A percentile compares a stretch with the other conserved stretches of the same genome.
Conservation (phyloP, 2,888 invertebrate species). For the Acanthococcus lagerstroemiae region DNA sequence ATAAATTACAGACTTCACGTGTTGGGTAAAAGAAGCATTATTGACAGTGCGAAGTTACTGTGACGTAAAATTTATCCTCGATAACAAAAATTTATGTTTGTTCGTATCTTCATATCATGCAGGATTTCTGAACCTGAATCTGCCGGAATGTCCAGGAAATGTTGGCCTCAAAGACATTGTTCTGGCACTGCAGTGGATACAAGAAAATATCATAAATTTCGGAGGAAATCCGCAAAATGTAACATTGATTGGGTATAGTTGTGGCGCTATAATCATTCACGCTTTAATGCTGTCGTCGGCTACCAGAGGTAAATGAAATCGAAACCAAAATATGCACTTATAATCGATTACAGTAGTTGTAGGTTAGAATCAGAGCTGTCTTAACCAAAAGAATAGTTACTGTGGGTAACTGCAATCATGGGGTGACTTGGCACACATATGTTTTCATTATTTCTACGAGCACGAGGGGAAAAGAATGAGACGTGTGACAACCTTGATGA, state of each 20-base stretch:
- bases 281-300: not conserved
- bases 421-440: no score
- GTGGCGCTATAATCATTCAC: constrained; percentile 10
- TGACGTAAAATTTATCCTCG: not conserved
- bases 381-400: no score
- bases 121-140: constrained; percentile 18
- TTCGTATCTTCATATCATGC: no score
- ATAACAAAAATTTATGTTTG: no score
- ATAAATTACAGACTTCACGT: constrained; percentile 5
- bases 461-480: no score
- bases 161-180: constrained; percentile 16
- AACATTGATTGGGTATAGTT: constrained; percentile 1
- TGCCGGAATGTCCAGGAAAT: constrained; percentile 5
- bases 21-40: constrained; percentile 15
- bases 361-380: no score
- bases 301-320: not conserved
- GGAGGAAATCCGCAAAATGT: constrained; percentile 8
- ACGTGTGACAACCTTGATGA: no score
- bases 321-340: no score
- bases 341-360: no score
- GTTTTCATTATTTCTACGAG: no score
- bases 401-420: no score
- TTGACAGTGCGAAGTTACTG: no score
- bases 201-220: constrained; percentile 1
- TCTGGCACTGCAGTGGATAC: constrained; percentile 10